Base-by-base conservation (phyloP, 2,113 vertebrate species). In the Uropsilus gracilis region DNA sequence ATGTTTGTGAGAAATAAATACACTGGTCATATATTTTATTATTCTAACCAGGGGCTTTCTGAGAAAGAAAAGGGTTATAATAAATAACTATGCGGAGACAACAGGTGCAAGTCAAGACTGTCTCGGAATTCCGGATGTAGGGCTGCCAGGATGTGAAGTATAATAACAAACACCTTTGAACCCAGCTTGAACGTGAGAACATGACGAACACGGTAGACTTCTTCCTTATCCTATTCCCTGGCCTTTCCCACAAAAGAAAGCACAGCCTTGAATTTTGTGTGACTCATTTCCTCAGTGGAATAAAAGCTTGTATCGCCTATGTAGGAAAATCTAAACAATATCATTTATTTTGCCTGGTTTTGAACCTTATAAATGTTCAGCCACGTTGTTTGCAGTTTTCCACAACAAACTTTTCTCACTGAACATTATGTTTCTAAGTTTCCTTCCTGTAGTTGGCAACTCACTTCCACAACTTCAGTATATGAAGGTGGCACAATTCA, bases 11-110 rank as follows among this genome's bases (percentile, higher is more conserved):
- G 59, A 81, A 93, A 75, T 68, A 39, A 73, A 44, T 61, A 71
- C 24, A 8, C 34, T 44, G 50, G 34, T 86, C 20, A 37, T 32
- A 61, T 64, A n/a, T 73, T 73, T 83, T 95, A 76, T 77, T 73
- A 73, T 84, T 24, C 64, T 89, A 73, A 73, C 55, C 85, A 87
- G 37, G 50, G 89, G 12, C 37, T 91, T 81, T 86, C 63, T 69
- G n/a, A 94, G 75, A 91, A 75, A 80, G 59, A 26, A 81, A 75
- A 34, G 37, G 30, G 10, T 91, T 88, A 10, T 5, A 20, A 71
- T 61, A 18, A 68, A 78, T 86, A 46, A 57, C 73, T 86, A 63
- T 26, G 24, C 75, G 57, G 42, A 6, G 42, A 89, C 34, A 77
- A 48, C 20, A 93, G n/a, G 14, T 78, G 0, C 37, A 64, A 94